Base-by-base conservation (phyloP, 37 sponge, comb jelly and placozoan species). In the Agelas oroides region DNA sequence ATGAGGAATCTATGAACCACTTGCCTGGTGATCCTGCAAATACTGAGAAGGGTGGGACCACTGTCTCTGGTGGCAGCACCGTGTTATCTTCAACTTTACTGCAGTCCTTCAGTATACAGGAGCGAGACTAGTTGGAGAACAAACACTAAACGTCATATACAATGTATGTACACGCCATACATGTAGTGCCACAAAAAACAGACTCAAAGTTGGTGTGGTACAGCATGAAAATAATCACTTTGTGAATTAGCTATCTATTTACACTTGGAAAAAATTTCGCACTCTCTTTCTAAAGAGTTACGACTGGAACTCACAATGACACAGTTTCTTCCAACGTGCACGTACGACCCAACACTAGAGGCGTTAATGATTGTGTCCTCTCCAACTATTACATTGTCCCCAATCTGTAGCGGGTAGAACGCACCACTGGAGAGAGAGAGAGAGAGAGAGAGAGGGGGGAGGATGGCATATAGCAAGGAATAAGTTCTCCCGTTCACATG, bases 401-500 rank as follows among this genome's bases (percentile, higher is more conserved):
- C 99, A 60, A 98, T 93, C 70, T 91, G 92, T 16, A 98, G 88
- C 18, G 99, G 99, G 70, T 97, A 98, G 86, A 98, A 98, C n/a
- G 99, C 99, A 32, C 92, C 95, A 8, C 95, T 95, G 65, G 33
- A 71, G n/a, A 15, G 65, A 73, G 28, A 70, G 23, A 55, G 59
- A 53, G 18, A 33, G 19, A n/a, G n/a, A n/a, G n/a, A n/a, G n/a
- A n/a, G n/a, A n/a, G n/a, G n/a, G n/a, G n/a, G 59, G 34, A n/a
- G n/a, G 24, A 35, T 78, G 30, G 6, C 37, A n/a, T 8, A 36
- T 5, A 27, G 66, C 2, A 21, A 17, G 33, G 11, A 58, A 20
- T 32, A 16, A 33, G 34, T 54, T n/a, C n/a, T n/a, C n/a, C n/a
- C n/a, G n/a, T n/a, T n/a, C n/a, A n/a, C n/a, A n/a, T n/a, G n/a